Evolutionary conservation across 92 coral and sea anemone species (phyloP).

Genomic region (Bergia sp.): DNA sequence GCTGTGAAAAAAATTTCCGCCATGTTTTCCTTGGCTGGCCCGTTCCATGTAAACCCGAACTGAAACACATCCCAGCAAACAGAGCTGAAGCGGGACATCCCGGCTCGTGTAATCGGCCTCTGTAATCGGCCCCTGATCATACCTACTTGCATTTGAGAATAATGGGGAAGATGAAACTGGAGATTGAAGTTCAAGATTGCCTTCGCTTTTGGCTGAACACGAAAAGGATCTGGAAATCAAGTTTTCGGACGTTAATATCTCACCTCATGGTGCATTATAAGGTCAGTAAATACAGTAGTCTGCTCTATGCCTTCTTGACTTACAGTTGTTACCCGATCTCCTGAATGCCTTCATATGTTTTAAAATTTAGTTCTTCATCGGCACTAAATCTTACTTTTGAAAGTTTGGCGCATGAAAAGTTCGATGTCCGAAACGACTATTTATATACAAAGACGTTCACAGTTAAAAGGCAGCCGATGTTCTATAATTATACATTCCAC

Average conservation of each 20-base stretch:
- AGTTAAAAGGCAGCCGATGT: constrained; percentile 14
- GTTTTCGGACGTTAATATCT: constrained; percentile 17
- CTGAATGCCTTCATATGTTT: not conserved
- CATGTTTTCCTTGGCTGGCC: constrained; percentile 8
- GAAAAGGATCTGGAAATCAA: no score
- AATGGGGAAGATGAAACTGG: constrained; percentile 17
- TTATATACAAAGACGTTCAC: constrained; percentile 5
- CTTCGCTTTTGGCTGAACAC: constrained; percentile 26
- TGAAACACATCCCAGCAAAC: constrained; percentile 28
- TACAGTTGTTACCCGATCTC: constrained; percentile 8
- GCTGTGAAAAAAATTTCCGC: constrained; percentile 15
- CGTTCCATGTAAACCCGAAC: constrained; percentile 11
- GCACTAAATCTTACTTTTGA: constrained; percentile 11
- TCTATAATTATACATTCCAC: constrained; percentile 19
- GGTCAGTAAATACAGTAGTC: constrained; percentile 16
- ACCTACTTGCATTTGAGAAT: constrained; percentile 4
- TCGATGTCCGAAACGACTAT: constrained; percentile 5
- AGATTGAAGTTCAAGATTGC: constrained; percentile 17
- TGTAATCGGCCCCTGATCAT: constrained; percentile 9
- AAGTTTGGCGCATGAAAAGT: not conserved
- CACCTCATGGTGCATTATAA: constrained; percentile 5
- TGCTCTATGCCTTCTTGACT: constrained; percentile 6
- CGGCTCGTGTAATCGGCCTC: constrained; percentile 8
- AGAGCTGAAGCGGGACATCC: constrained; percentile 20
- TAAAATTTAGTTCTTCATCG: constrained; percentile 2